Base-by-base conservation (phyloP, 2,113 vertebrate species). In the Myrmecophaga tridactyla region DNA sequence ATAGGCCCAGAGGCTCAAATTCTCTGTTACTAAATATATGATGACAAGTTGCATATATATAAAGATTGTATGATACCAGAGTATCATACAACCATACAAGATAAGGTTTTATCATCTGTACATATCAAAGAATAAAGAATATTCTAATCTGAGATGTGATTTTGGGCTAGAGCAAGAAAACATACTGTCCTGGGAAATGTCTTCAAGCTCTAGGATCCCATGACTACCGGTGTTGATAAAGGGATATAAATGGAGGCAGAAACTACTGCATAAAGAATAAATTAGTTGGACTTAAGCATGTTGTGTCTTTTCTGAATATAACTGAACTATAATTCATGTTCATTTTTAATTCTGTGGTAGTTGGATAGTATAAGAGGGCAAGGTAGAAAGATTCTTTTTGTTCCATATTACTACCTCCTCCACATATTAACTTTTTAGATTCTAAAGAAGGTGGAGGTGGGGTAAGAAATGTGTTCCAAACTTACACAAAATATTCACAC, bases 261-360 rank as follows among this genome's bases (percentile, higher is more conserved):
- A 94, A 89, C 34, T 48, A 69, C 0, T 58, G 23, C 46, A 51
- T 73, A 75, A 65, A 92, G 46, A 95, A 70, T 86, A 77, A 76
- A 82, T 89, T 76, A 58, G 53, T 21, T 90, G 86, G 21, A 80
- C 34, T 84, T 85, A 95, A 88, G 63, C 43, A 41, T 46, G 3
- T 63, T 56, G 82, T 23, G 20, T 46, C 27, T 94, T 85, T 87
- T 78, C 58, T 88, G 80, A 34, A 29, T 86, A 80, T 23, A 81
- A 46, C 34, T 80, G 60, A 89, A 34, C 34, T 86, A 80, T 23
- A 81, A 46, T 39, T 80, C 67, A 89, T 60, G 51, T 75, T 92
- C 80, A 48, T 36, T 93, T 89, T 96, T 87, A 58, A 94, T 84
- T 95, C 73, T 91, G 31, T 60, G 48, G 77, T 70, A 91, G 17